A percentile compares a stretch with the other conserved stretches of the same genome.
These are phyloP conservation scores for Creontiades dilutus DNA, from an alignment of 2,888 invertebrate genomes.

Conservation along the genomic window DNA sequence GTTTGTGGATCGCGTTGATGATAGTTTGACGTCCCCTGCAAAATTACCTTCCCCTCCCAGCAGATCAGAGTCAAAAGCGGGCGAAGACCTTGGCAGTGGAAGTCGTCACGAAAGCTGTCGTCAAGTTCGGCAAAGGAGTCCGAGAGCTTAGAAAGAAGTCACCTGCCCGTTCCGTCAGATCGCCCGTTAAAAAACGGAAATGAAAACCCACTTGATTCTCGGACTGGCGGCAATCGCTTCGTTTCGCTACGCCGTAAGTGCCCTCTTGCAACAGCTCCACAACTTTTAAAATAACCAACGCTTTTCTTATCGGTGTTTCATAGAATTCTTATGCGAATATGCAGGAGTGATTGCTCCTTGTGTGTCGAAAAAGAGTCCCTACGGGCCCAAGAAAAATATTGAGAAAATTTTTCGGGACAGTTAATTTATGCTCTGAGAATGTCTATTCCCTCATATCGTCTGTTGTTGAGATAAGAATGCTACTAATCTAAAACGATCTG, in stretches of 20 bases:
- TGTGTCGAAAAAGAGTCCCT: too few species aligned
- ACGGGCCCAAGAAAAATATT: too few species aligned
- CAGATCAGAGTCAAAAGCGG: neutral
- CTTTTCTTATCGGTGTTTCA: too few species aligned
- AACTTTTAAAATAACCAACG: too few species aligned
- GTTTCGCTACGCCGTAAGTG: neutral
- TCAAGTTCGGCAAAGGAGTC: neutral
- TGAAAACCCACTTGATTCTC: neutral
- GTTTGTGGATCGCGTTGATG: neutral
- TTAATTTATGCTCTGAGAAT: too few species aligned
- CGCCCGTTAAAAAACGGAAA: neutral
- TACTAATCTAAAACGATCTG: too few species aligned
- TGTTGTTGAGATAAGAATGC: too few species aligned
- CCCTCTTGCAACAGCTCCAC: too few species aligned
- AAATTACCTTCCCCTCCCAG: constrained; percentile 6
- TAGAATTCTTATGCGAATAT: too few species aligned
- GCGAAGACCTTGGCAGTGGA: neutral
- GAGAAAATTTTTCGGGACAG: too few species aligned
- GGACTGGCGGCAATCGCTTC: neutral
- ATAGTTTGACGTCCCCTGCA: neutral
- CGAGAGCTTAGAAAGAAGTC: neutral
- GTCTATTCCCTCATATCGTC: too few species aligned
- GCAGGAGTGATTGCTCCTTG: too few species aligned
- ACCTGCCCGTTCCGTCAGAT: neutral
- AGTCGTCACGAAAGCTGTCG: neutral